These are phyloP conservation scores for Aythya fuligula DNA, from an alignment of 2,797 vertebrate species.

Conservation along the genomic window DNA sequence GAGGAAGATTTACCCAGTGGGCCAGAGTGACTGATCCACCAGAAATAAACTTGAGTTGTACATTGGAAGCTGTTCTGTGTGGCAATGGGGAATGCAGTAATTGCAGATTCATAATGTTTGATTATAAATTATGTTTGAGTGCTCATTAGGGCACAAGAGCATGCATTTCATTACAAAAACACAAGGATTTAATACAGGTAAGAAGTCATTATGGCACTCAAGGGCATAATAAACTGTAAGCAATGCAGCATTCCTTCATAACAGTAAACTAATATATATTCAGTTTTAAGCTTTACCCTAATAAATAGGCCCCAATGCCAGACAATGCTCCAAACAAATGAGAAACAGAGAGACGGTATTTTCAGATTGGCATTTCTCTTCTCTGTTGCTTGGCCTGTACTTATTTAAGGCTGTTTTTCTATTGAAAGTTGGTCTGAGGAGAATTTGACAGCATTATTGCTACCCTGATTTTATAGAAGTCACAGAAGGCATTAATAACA, in stretches of 20 bases:
- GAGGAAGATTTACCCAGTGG: background rate
- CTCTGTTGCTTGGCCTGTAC: background rate
- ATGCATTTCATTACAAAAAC: constrained; percentile 58
- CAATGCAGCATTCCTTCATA: constrained; percentile 11
- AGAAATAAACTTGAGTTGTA: background rate
- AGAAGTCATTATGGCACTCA: constrained; percentile 49
- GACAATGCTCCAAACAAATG: constrained; percentile 15
- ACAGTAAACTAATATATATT: constrained; percentile 35
- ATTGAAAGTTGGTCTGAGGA: constrained; percentile 5
- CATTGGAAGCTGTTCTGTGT: background rate
- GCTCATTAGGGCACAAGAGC: constrained; percentile 46
- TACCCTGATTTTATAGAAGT: constrained; percentile 11
- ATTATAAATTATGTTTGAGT: constrained; percentile 41
- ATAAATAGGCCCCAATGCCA: constrained; percentile 1
- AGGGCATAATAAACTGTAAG: constrained; percentile 26
- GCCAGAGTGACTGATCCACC: background rate
- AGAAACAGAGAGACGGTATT: constrained; percentile 25
- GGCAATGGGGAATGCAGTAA: constrained; percentile 6
- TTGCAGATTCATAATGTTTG: constrained; percentile 32
- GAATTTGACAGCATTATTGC: background rate
- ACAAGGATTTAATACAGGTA: constrained; percentile 42
- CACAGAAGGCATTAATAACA: constrained; percentile 10
- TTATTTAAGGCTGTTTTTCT: constrained; percentile 33
- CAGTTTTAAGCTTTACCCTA: background rate
- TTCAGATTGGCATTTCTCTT: constrained; percentile 13